phyloP scores from a whole-genome alignment of 2,888 invertebrate genomes.

The Noctuana brunneofusca region DNA sequence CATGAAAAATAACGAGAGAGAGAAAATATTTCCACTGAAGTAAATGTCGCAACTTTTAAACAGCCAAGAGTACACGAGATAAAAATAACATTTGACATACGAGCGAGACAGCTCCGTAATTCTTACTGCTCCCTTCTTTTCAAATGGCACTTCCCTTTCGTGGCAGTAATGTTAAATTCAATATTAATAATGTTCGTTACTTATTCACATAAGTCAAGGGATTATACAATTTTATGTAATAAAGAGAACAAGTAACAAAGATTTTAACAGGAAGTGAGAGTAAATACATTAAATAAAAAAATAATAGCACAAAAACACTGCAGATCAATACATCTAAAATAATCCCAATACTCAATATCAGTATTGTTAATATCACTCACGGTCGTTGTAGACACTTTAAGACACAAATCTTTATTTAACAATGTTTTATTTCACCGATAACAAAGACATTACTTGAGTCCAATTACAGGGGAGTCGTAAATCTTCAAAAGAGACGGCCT shows the following conservation, averaged over 20 bases:
- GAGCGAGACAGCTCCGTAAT: conserved; percentile 1
- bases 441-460: conserved; percentile 39
- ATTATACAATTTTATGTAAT: too few species aligned
- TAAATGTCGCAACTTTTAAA: conserved; percentile 30
- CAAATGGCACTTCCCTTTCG: background rate
- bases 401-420: conserved; percentile 35
- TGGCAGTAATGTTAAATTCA: background rate
- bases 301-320: background rate
- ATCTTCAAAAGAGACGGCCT: conserved; percentile 36
- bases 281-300: too few species aligned
- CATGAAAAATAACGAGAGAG: conserved; percentile 21
- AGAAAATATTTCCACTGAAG: conserved; percentile 15
- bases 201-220: background rate
- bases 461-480: conserved; percentile 38
- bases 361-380: background rate
- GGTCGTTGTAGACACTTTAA: conserved; percentile 2
- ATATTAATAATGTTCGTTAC: background rate
- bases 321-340: background rate
- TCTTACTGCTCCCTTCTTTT: background rate
- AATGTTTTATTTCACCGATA: conserved; percentile 35
- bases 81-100: conserved; percentile 24
- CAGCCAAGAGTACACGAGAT: conserved; percentile 17
- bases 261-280: too few species aligned
- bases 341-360: background rate
- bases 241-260: too few species aligned